phyloP scores from a whole-genome alignment of 1,140 invertebrate species.

The Batillaria attramentaria region DNA sequence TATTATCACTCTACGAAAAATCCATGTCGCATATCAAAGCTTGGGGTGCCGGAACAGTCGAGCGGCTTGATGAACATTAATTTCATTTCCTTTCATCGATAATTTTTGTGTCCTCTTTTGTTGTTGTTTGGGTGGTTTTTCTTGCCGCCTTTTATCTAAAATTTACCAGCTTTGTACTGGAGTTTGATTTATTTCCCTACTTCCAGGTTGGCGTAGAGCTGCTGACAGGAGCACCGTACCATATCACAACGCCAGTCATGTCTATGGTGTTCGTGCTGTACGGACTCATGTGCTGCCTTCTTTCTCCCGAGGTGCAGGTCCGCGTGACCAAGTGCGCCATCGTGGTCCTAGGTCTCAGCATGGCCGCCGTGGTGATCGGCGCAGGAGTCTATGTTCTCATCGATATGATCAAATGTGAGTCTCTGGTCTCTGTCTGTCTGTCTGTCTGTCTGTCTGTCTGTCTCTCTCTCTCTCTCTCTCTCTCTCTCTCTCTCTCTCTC shows the following conservation, averaged over 20 bases:
- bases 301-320: conserved; percentile 29
- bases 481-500: conserved; percentile 36
- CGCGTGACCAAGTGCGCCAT: conserved; percentile 30
- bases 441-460: not conserved
- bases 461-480: not conserved
- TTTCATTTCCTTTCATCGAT: too few relatives aligned
- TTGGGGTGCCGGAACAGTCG: too few relatives aligned
- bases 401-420: conserved; percentile 42
- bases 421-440: not conserved
- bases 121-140: too few relatives aligned
- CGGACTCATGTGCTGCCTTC: conserved; percentile 31
- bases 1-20: too few relatives aligned
- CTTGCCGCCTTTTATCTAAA: too few relatives aligned
- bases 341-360: conserved; percentile 37
- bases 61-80: too few relatives aligned
- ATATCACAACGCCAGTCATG: conserved; percentile 31
- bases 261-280: conserved; percentile 35
- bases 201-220: conserved; percentile 38
- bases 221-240: conserved; percentile 34
- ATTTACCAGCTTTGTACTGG: too few relatives aligned
- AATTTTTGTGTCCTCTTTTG: too few relatives aligned
- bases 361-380: conserved; percentile 41
- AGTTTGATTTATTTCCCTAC: not conserved
- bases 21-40: too few relatives aligned
- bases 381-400: conserved; percentile 39